Base-by-base conservation (phyloP, 2,888 invertebrate species). In the Gisinianus flammeolus region DNA sequence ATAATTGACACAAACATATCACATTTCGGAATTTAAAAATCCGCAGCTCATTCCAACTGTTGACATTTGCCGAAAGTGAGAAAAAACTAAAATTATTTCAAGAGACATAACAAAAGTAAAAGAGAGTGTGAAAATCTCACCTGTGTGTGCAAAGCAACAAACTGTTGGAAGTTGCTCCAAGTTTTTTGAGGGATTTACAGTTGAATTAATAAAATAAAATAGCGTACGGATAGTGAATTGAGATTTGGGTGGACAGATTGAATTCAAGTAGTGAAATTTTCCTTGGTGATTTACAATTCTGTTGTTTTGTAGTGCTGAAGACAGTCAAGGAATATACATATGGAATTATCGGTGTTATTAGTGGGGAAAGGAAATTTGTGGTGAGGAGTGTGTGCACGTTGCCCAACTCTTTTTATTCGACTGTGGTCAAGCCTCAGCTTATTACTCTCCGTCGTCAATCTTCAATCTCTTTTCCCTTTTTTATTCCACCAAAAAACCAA, bases 291-390 rank as follows among this genome's bases (percentile, higher is more conserved):
- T n/a, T 16, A 44, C 16, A 44, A 8, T 44, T 8, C 8, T 16
- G 52, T 44, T 56, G 56, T 56, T 56, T 19, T 56, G 56, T 22
- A 22, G 56, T 56, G 56, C 22, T 19, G 16, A n/a, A n/a, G n/a
- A n/a, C n/a, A n/a, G n/a, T n/a, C n/a, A n/a, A n/a, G n/a, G n/a
- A n/a, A n/a, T n/a, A n/a, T n/a, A n/a, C n/a, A n/a, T n/a, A n/a
- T n/a, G n/a, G n/a, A n/a, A 30, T 31, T 30, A 22, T 66, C 30
- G 26, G 44, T n/a, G 44, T 44, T 66, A 44, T 69, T 44, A 69
- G 44, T 69, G 44, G 10, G 44, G 52, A 58, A 58, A 58, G 71
- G 30, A 31, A 71, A 71, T 70, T 71, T 71, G 71, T 71, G 24
- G 12, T 44, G 44, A 16, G 44, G 12, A n/a, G 2, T 44, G 26